Conservation (phyloP, 2,113 vertebrate species). For the Sakesphorus luctuosus region DNA sequence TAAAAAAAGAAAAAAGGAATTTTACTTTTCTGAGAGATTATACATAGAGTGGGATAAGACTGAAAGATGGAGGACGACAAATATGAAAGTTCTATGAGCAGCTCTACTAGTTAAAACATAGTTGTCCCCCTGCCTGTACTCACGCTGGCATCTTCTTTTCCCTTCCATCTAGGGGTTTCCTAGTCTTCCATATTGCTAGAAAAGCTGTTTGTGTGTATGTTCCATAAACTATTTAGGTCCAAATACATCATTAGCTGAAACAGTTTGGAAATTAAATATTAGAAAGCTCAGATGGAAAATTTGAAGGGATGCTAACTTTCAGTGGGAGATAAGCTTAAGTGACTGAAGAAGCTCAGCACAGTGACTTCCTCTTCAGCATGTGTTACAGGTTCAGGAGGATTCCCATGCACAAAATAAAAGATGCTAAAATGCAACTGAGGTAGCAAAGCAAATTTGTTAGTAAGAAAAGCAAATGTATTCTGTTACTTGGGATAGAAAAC, state of each 20-base stretch:
- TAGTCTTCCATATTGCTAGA: not conserved
- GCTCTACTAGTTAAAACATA: not conserved
- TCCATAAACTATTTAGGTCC: not conserved
- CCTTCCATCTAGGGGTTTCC: not conserved
- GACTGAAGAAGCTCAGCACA: not conserved
- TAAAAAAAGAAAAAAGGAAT: not conserved
- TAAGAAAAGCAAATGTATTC: no score
- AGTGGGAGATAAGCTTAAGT: not conserved
- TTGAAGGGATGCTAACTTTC: not conserved
- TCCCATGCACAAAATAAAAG: no score
- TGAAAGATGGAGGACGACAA: not conserved
- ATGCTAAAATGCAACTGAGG: no score
- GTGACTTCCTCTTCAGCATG: not conserved
- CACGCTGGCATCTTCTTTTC: not conserved
- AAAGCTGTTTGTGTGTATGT: not conserved
- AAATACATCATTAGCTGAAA: not conserved
- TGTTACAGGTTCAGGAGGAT: no score
- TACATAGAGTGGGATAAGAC: rapidly evolving
- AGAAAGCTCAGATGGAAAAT: not conserved
- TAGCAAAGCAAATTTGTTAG: no score
- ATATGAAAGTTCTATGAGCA: not conserved
- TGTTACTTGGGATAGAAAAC: no score
- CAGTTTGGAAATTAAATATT: not conserved
- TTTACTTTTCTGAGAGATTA: not conserved
- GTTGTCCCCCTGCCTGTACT: not conserved